A percentile compares a stretch with the other conserved stretches of the same genome.
phyloP scores from a whole-genome alignment of 2,113 vertebrate species.

The Ammodytes marinus region DNA sequence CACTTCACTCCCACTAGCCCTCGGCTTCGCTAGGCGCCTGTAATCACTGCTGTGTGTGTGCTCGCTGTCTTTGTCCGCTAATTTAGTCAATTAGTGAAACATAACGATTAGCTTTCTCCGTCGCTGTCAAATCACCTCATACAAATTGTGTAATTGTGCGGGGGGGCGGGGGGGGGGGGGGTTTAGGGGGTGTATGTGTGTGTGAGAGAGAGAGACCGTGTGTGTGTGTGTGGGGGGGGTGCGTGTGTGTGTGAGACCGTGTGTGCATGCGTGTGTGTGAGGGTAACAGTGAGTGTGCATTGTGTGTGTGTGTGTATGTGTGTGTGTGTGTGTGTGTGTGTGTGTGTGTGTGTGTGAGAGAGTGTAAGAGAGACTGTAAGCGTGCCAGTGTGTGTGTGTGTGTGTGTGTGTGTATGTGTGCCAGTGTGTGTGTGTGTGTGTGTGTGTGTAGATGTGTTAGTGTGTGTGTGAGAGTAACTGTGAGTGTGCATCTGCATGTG shows the following conservation, averaged over 20 bases:
- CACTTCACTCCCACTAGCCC: conserved; percentile 56
- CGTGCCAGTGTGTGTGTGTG: conserved; percentile 4
- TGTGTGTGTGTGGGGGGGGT: too few species aligned
- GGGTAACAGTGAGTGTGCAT: too few species aligned
- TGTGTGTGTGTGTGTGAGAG: neutral
- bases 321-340: conserved; percentile 9
- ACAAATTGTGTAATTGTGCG: conserved; percentile 51
- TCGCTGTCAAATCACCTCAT: conserved; percentile 73
- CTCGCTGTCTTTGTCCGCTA: conserved; percentile 70
- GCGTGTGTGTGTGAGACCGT: too few species aligned
- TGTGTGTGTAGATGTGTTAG: too few species aligned
- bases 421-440: too few species aligned
- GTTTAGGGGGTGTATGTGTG: neutral
- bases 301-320: too few species aligned
- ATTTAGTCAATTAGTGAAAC: conserved; percentile 82
- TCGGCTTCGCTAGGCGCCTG: conserved; percentile 52
- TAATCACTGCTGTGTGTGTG: conserved; percentile 78
- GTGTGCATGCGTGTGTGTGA: too few species aligned
- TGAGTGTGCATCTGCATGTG: too few species aligned
- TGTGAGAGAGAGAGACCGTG: too few species aligned
- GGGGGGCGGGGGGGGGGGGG: neutral
- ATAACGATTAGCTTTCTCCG: conserved; percentile 76
- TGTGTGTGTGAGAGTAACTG: too few species aligned
- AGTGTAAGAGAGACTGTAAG: conserved; percentile 31
- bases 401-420: too few species aligned